These are phyloP conservation scores for Pagrus major DNA, from an alignment of 2,113 vertebrate species.

Conservation along the genomic window DNA sequence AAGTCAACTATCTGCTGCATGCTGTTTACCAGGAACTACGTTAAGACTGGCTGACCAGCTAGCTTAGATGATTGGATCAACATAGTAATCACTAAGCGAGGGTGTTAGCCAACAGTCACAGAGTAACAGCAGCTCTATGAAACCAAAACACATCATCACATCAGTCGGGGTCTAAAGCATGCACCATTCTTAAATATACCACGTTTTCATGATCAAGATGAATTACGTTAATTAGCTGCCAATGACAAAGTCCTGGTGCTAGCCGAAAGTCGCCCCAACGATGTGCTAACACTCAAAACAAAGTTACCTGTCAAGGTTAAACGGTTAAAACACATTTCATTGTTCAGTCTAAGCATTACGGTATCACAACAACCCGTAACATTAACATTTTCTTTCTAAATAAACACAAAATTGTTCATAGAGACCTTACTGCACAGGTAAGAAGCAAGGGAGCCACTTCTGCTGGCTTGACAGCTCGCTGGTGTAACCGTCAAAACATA, in stretches of 20 bases:
- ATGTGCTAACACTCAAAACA: conserved; percentile 12
- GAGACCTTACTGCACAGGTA: conserved; percentile 56
- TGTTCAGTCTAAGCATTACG: not conserved
- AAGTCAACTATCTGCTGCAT: not conserved
- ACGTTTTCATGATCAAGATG: not conserved
- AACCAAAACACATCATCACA: not conserved
- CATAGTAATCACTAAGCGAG: conserved; percentile 20
- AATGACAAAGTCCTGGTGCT: conserved; percentile 5
- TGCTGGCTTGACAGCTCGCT: conserved; percentile 18
- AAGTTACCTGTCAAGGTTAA: conserved; percentile 1
- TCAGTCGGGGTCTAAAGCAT: not conserved
- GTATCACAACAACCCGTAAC: not conserved
- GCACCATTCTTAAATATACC: too few relatives aligned
- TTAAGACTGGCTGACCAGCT: not conserved
- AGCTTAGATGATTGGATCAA: conserved; percentile 43
- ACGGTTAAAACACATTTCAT: not conserved
- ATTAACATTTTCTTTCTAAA: rapidly evolving
- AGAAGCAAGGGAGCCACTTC: not conserved
- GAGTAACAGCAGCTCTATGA: not conserved
- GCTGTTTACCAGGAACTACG: not conserved
- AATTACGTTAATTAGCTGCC: not conserved
- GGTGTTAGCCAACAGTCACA: not conserved
- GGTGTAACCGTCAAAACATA: conserved; percentile 54
- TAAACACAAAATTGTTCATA: not conserved
- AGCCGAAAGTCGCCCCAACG: not conserved